Conservation (phyloP, 2,888 invertebrate species). For the Melanotus villosus region DNA sequence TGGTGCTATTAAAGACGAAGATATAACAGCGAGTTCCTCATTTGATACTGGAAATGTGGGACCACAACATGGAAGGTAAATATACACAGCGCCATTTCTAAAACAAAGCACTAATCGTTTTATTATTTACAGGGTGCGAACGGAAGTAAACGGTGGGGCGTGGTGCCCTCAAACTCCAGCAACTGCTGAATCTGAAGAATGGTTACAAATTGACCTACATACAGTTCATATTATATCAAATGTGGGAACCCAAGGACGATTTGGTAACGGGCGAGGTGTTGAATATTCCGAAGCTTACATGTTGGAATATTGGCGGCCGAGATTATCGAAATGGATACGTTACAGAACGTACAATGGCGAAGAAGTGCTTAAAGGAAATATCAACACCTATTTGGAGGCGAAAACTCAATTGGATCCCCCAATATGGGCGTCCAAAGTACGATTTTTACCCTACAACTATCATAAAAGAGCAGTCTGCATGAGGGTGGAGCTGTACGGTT, state of each 20-base stretch:
- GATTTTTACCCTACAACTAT: conserved; percentile 88
- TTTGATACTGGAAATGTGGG: conserved; percentile 89
- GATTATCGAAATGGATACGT: conserved; percentile 85
- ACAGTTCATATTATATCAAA: conserved; percentile 86
- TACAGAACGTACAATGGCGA: conserved; percentile 79
- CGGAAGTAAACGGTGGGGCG: conserved; percentile 88
- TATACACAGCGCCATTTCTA: not conserved
- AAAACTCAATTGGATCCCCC: conserved; percentile 85
- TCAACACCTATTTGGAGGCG: conserved; percentile 87
- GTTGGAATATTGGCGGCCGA: conserved; percentile 88
- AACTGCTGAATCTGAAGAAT: conserved; percentile 82
- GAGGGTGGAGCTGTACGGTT: conserved; percentile 92
- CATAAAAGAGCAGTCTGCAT: conserved; percentile 91
- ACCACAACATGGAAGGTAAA: conserved; percentile 88
- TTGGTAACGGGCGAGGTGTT: conserved; percentile 91
- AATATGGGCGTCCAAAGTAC: conserved; percentile 87
- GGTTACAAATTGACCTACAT: conserved; percentile 86
- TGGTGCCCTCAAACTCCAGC: conserved; percentile 92
- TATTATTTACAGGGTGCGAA: conserved; percentile 85
- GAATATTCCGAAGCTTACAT: conserved; percentile 90
- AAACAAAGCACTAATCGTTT: no score
- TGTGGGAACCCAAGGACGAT: conserved; percentile 88
- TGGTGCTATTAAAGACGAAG: conserved; percentile 83
- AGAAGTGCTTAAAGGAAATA: conserved; percentile 87
- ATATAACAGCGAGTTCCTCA: conserved; percentile 88